Evolutionary conservation across 1,140 invertebrate genomes (phyloP).

Genomic region (Probaryconus sp.): DNA sequence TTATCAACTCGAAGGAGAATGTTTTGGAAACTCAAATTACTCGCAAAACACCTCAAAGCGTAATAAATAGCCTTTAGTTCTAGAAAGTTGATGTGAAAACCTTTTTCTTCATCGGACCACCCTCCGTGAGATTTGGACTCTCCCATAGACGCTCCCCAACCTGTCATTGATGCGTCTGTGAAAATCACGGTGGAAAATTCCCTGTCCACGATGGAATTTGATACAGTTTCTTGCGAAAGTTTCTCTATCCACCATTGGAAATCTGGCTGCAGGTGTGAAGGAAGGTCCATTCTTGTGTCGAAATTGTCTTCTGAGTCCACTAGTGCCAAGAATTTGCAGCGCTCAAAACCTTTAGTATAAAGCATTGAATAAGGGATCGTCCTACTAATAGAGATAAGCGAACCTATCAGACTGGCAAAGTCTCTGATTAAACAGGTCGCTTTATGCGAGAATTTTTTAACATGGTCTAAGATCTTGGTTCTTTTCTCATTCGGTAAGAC

Average conservation of each 20-base stretch:
- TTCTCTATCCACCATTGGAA: too few relatives aligned
- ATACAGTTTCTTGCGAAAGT: too few relatives aligned
- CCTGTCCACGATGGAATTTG: too few relatives aligned
- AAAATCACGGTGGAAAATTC: conserved; percentile 6
- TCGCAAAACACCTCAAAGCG: conserved; percentile 24
- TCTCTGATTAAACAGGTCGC: conserved; percentile 1
- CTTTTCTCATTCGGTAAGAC: background rate
- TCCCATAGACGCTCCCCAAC: conserved; percentile 7
- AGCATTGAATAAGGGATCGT: too few relatives aligned
- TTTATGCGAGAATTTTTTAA: background rate
- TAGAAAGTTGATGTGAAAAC: conserved; percentile 21
- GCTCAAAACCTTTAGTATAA: too few relatives aligned
- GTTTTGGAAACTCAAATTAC: background rate
- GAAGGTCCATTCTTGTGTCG: too few relatives aligned
- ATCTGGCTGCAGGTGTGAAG: too few relatives aligned
- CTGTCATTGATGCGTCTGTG: conserved; percentile 20
- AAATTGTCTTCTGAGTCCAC: too few relatives aligned
- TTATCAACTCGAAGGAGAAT: conserved; percentile 16
- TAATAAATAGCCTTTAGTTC: conserved; percentile 15
- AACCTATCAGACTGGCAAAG: too few relatives aligned
- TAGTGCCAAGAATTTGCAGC: too few relatives aligned
- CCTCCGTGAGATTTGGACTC: background rate
- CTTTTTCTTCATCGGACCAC: conserved; percentile 11
- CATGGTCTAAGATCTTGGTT: background rate
- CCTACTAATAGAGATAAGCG: too few relatives aligned